A percentile compares a stretch with the other conserved stretches of the same genome.
These are phyloP conservation scores for Aulostomus chinensis DNA, from an alignment of 2,797 vertebrate genomes.

Conservation along the genomic window DNA sequence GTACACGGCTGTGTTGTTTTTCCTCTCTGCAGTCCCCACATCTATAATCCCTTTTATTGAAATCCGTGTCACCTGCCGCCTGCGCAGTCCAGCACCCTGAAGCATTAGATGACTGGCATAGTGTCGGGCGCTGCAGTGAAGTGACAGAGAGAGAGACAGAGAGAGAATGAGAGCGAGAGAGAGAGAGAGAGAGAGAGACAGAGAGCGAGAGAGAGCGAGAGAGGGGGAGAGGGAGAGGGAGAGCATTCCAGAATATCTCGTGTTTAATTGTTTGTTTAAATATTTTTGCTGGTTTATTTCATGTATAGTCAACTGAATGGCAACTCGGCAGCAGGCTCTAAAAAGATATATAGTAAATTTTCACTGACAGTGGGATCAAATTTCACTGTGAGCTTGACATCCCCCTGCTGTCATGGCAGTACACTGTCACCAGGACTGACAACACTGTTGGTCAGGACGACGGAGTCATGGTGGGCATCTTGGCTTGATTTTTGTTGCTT, in stretches of 20 bases:
- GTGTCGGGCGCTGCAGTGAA: slow-evolving; percentile 70
- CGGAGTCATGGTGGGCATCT: slow-evolving; percentile 40
- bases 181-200: neutral
- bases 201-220: slow-evolving; percentile 19
- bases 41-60: slow-evolving; percentile 86
- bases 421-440: slow-evolving; percentile 45
- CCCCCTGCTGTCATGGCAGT: slow-evolving; percentile 58
- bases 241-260: slow-evolving; percentile 38
- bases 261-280: slow-evolving; percentile 46
- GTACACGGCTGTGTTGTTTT: slow-evolving; percentile 56
- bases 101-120: slow-evolving; percentile 75
- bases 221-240: slow-evolving; percentile 7
- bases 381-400: slow-evolving; percentile 40
- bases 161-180: slow-evolving; percentile 8
- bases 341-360: slow-evolving; percentile 23
- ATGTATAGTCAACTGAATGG: slow-evolving; percentile 9
- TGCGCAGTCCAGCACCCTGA: slow-evolving; percentile 79
- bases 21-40: slow-evolving; percentile 74
- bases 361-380: slow-evolving; percentile 33
- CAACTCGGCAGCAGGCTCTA: slow-evolving; percentile 16
- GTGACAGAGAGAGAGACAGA: slow-evolving; percentile 19
- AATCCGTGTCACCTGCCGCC: slow-evolving; percentile 83
- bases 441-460: slow-evolving; percentile 41
- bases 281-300: slow-evolving; percentile 19
- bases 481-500: slow-evolving; percentile 34